Conservation (phyloP, 1,140 invertebrate genomes). For the Microplitis mediator region DNA sequence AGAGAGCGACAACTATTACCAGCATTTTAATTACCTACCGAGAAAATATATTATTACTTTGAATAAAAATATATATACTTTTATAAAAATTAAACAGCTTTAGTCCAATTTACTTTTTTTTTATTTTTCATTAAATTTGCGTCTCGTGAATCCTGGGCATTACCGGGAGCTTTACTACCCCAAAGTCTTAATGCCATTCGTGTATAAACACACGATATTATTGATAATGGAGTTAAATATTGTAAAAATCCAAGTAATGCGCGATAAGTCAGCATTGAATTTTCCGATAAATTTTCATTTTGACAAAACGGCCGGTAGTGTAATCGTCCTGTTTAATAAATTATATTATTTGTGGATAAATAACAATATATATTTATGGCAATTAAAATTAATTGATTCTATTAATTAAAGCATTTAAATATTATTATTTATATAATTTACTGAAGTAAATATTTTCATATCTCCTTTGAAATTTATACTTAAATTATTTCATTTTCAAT, state of each 20-base stretch:
- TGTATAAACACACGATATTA: conserved; percentile 81
- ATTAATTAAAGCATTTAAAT: too few relatives aligned
- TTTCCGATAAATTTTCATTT: conserved; percentile 63
- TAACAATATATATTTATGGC: too few relatives aligned
- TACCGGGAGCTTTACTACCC: conserved; percentile 77
- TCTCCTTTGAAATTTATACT: too few relatives aligned
- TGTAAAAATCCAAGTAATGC: conserved; percentile 68
- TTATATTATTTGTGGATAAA: conserved; percentile 27
- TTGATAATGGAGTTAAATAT: conserved; percentile 76
- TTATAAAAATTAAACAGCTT: background rate
- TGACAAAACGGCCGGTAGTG: conserved; percentile 65
- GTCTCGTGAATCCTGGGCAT: conserved; percentile 75
- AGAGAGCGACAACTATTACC: conserved; percentile 79
- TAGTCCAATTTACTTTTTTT: conserved; percentile 69
- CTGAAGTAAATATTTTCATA: too few relatives aligned
- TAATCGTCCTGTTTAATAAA: conserved; percentile 21
- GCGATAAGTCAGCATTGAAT: conserved; percentile 66
- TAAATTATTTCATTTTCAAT: too few relatives aligned
- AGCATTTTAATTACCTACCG: conserved; percentile 85
- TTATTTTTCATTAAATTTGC: conserved; percentile 79
- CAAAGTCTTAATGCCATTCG: conserved; percentile 77
- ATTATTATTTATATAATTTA: too few relatives aligned
- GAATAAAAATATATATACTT: background rate
- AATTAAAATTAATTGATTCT: too few relatives aligned
- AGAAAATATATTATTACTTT: conserved; percentile 40